Percentiles rank a stretch among this genome's conserved stretches.
Conservation (phyloP, 2,113 vertebrate genomes). For the Toxostoma redivivum region DNA sequence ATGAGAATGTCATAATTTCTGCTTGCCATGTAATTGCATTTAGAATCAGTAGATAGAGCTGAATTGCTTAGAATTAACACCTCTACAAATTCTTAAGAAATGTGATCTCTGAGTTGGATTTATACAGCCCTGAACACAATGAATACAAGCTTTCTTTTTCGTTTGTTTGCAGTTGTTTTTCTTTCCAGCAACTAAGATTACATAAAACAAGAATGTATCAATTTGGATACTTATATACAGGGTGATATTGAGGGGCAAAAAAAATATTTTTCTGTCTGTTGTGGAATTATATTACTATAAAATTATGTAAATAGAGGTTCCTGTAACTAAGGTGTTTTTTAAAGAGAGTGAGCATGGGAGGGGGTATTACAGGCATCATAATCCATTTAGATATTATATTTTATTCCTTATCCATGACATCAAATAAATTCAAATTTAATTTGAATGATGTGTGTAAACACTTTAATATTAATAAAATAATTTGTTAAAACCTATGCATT, state of each 20-base stretch:
- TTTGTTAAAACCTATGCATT: not conserved
- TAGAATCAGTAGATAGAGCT: not conserved
- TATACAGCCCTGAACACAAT: not conserved
- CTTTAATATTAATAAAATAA: not conserved
- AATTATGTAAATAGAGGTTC: not conserved
- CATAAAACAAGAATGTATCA: not conserved
- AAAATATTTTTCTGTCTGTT: not conserved
- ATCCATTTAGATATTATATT: not conserved
- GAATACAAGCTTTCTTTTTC: not conserved
- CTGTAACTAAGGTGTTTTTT: not conserved
- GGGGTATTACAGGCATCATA: not conserved
- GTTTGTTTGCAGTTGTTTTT: not conserved
- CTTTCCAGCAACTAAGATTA: not conserved
- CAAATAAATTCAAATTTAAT: not conserved
- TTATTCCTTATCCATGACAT: not conserved
- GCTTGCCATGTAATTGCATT: not conserved
- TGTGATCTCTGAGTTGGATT: not conserved
- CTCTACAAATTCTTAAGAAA: not conserved
- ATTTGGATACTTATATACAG: not conserved
- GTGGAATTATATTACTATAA: not conserved
- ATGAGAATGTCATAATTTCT: not conserved
- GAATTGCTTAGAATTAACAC: not conserved
- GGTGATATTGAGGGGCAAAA: not conserved
- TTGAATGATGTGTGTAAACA: not conserved
- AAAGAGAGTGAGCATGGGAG: not conserved